phyloP scores from a whole-genome alignment of 2,888 invertebrate species.

The Eupsilia transversa region DNA sequence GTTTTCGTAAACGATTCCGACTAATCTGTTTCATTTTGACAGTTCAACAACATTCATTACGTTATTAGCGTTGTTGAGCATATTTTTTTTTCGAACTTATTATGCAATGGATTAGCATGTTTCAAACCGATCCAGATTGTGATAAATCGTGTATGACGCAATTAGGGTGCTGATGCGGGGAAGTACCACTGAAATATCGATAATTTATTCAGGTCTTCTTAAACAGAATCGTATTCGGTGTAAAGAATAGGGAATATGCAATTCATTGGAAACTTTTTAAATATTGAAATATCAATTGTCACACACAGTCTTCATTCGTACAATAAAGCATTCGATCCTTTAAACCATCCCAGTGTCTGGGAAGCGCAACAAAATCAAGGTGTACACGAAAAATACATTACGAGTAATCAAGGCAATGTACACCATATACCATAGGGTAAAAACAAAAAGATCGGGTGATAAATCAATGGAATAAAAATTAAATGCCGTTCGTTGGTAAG shows the following conservation, averaged over 20 bases:
- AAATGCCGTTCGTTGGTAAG: too few relatives aligned
- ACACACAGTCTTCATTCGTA: neutral
- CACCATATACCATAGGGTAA: neutral
- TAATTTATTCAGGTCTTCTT: neutral
- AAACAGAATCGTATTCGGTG: neutral
- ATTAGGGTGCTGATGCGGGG: too few relatives aligned
- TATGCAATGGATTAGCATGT: too few relatives aligned
- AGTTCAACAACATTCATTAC: too few relatives aligned
- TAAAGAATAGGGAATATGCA: neutral
- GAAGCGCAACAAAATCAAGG: neutral
- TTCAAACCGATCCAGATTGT: too few relatives aligned
- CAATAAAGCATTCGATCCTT: neutral
- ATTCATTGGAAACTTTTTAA: neutral
- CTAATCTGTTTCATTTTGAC: too few relatives aligned
- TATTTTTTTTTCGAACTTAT: too few relatives aligned
- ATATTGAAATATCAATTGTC: too few relatives aligned
- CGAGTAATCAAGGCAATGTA: neutral
- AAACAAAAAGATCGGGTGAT: neutral
- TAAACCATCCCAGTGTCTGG: neutral
- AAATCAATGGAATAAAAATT: too few relatives aligned
- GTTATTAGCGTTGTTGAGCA: too few relatives aligned
- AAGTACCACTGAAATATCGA: neutral
- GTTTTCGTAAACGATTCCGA: too few relatives aligned
- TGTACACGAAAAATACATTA: neutral
- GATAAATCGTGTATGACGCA: too few relatives aligned